Evolutionary conservation across 2,797 vertebrate species (phyloP).

Genomic region (Diglossa cyanea): DNA sequence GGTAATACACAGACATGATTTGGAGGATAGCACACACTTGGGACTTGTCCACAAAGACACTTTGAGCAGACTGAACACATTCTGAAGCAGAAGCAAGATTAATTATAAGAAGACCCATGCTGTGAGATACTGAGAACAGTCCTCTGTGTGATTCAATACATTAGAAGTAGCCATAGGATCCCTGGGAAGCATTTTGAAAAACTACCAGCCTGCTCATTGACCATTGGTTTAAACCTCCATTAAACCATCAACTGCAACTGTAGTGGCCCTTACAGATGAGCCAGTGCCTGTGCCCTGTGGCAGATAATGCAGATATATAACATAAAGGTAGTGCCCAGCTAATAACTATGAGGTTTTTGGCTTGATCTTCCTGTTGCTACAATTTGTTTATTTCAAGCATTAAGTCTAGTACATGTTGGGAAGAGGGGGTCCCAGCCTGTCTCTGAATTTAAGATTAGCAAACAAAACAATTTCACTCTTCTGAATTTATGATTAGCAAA

Average conservation of each 20-base stretch:
- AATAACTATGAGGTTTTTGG: background rate
- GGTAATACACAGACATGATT: background rate
- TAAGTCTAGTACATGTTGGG: background rate
- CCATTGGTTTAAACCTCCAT: background rate
- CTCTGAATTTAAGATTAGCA: background rate
- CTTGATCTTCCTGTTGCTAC: background rate
- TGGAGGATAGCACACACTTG: background rate
- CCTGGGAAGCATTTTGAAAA: background rate
- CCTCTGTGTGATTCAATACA: background rate
- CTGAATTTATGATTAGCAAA: conserved; percentile 2
- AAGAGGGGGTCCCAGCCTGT: background rate
- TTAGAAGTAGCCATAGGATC: background rate
- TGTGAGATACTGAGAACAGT: background rate
- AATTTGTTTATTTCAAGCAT: background rate
- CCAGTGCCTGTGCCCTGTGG: background rate
- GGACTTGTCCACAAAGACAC: background rate
- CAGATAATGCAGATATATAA: background rate
- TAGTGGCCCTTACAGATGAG: background rate
- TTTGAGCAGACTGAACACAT: background rate
- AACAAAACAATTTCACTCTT: conserved; percentile 32
- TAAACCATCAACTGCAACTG: background rate
- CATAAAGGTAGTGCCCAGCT: background rate
- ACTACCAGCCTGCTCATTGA: background rate
- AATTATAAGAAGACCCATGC: background rate
- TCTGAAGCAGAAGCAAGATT: background rate